phyloP scores from a whole-genome alignment of 2,797 vertebrate species.

The Rhincodon typus region DNA sequence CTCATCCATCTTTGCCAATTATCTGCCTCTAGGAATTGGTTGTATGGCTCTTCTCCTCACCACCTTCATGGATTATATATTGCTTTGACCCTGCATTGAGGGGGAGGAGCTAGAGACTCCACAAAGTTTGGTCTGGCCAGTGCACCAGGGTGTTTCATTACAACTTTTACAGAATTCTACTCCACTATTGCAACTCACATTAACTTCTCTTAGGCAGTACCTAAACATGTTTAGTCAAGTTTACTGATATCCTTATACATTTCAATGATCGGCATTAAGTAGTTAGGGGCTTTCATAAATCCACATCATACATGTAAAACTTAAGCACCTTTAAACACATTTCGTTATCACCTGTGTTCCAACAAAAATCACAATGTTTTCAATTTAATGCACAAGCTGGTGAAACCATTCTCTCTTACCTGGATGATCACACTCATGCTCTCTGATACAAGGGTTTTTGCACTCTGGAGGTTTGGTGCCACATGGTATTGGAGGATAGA shows the following conservation, averaged over 20 bases:
- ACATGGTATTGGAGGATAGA: constrained; percentile 89
- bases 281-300: neutral
- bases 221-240: neutral
- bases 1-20: neutral
- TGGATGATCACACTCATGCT: constrained; percentile 90
- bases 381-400: neutral
- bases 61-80: neutral
- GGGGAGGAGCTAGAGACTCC: neutral
- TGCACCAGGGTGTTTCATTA: neutral
- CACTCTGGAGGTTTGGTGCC: constrained; percentile 94
- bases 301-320: neutral
- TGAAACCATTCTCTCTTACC: constrained; percentile 55
- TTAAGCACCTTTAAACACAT: neutral
- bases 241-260: neutral
- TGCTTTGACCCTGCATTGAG: neutral
- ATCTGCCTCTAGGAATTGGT: neutral
- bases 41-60: neutral
- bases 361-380: neutral
- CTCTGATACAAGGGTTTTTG: constrained; percentile 77
- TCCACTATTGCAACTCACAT: neutral
- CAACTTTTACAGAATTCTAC: neutral
- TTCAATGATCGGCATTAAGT: neutral
- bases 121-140: neutral
- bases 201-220: neutral
- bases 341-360: neutral